phyloP scores from a whole-genome alignment of 2,113 vertebrate species.

The Cnemophilus loriae region DNA sequence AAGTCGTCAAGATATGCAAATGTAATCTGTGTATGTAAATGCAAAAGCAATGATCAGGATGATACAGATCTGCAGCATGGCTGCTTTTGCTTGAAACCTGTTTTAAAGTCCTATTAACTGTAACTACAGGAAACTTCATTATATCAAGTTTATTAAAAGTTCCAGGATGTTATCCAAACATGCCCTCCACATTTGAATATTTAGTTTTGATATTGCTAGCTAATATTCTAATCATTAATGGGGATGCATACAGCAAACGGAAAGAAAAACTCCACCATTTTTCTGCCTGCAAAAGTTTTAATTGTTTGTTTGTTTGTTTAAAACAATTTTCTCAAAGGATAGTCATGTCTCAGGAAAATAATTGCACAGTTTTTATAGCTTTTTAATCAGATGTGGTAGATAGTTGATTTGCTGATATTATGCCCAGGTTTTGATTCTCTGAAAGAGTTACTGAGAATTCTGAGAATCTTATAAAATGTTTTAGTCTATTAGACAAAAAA shows the following conservation, averaged over 20 bases:
- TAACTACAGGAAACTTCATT: background rate
- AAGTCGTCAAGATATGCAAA: background rate
- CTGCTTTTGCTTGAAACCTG: background rate
- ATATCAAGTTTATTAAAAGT: background rate
- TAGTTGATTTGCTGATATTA: background rate
- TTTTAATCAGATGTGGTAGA: background rate
- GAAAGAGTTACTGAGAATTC: background rate
- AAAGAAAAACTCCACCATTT: background rate
- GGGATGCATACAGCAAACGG: background rate
- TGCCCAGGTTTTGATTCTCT: background rate
- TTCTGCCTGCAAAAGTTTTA: background rate
- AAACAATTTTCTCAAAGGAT: background rate
- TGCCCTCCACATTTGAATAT: background rate
- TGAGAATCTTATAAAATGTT: background rate
- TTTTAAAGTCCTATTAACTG: background rate
- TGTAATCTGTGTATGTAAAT: slow-evolving; percentile 11
- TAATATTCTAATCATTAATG: background rate
- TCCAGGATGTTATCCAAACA: background rate
- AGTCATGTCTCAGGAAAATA: background rate
- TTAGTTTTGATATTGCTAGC: background rate
- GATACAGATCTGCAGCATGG: background rate
- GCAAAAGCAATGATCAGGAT: background rate
- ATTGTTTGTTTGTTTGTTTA: background rate
- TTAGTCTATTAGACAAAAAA: background rate
- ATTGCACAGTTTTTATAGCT: background rate